These are phyloP conservation scores for Kobus ellipsiprymnus DNA, from an alignment of 2,113 vertebrate species.

Conservation along the genomic window DNA sequence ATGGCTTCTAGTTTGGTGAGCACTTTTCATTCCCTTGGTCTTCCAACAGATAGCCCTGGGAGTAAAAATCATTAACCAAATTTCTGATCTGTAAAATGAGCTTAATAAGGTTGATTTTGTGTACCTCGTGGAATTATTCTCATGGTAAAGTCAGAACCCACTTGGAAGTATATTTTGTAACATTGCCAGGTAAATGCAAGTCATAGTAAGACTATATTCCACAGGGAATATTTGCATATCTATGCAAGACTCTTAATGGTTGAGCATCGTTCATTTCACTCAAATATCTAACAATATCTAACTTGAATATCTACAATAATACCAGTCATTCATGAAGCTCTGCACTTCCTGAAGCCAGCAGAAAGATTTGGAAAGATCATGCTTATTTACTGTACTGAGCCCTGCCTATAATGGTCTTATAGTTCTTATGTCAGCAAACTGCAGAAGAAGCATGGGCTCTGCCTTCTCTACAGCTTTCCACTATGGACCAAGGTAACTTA, in stretches of 20 bases:
- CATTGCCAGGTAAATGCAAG: not conserved
- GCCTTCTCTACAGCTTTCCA: not conserved
- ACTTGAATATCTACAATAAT: not conserved
- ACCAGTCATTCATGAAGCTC: not conserved
- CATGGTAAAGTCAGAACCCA: not conserved
- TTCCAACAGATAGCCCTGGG: not conserved
- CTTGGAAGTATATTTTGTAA: not conserved
- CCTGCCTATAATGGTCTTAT: rapidly evolving
- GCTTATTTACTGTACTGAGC: rapidly evolving
- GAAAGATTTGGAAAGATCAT: not conserved
- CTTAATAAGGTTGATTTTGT: not conserved
- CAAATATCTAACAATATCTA: not conserved
- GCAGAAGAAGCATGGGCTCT: not conserved
- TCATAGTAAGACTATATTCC: not conserved
- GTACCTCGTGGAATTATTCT: not conserved
- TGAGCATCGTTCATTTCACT: not conserved
- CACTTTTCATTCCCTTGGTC: not conserved
- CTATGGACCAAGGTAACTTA: not conserved
- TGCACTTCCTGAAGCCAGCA: not conserved
- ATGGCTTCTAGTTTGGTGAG: not conserved
- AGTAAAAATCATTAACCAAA: not conserved
- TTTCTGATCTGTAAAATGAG: not conserved
- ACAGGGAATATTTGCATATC: not conserved
- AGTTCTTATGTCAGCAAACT: not conserved
- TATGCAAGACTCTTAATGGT: not conserved